Evolutionary conservation across 2,113 vertebrate genomes (phyloP).

Genomic region (Polypterus bichir): DNA sequence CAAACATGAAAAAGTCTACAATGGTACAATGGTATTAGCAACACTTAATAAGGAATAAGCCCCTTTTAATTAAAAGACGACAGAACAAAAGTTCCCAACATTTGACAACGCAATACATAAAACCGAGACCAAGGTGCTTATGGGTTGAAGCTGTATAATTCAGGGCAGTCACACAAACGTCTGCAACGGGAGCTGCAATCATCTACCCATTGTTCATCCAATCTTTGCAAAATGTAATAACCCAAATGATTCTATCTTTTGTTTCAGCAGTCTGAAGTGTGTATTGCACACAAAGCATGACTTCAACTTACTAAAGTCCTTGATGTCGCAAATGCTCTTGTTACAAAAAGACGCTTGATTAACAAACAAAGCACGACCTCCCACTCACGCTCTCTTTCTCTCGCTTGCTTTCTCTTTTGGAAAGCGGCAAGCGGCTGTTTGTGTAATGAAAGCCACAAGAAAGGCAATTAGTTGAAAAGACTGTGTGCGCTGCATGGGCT

Average conservation of each 20-base stretch:
- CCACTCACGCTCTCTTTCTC: constrained; percentile 8
- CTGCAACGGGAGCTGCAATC: too few species aligned
- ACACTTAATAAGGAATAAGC: too few species aligned
- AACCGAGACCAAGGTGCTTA: too few species aligned
- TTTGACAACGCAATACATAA: too few species aligned
- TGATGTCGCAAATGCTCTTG: constrained; percentile 21
- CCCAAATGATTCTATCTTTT: not conserved
- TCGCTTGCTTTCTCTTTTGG: not conserved
- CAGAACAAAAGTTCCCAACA: too few species aligned
- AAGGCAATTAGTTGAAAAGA: not conserved
- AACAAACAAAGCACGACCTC: constrained; percentile 10
- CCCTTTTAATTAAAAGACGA: too few species aligned
- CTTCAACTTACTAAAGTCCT: constrained; percentile 1
- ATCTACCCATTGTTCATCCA: too few species aligned
- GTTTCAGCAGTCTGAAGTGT: not conserved
- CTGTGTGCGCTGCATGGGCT: not conserved
- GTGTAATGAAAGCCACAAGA: not conserved
- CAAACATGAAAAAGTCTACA: too few species aligned
- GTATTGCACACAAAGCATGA: not conserved
- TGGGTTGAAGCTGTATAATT: too few species aligned
- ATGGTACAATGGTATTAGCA: too few species aligned
- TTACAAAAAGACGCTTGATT: constrained; percentile 33
- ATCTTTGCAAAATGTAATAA: not conserved
- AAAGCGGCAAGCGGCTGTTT: not conserved
- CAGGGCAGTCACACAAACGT: too few species aligned